A percentile compares a stretch with the other conserved stretches of the same genome.
These are phyloP conservation scores for Pangasius macronema DNA, from an alignment of 2,797 vertebrate genomes.

Conservation along the genomic window DNA sequence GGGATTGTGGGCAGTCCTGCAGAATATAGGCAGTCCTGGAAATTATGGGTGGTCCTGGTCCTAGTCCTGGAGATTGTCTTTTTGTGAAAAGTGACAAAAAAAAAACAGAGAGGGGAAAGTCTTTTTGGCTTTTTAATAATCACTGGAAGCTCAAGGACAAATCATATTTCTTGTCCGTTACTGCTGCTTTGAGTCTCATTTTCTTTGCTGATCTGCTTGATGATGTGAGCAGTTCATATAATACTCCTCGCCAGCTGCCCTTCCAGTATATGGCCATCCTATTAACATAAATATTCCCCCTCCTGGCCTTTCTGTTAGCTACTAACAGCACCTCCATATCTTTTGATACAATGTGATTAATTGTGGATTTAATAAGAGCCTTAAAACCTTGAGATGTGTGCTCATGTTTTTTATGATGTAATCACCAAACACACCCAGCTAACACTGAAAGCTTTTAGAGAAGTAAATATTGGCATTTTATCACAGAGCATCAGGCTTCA, in stretches of 20 bases:
- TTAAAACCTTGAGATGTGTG: background rate
- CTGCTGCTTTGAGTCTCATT: no score
- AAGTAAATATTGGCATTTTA: constrained; percentile 38
- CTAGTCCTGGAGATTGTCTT: background rate
- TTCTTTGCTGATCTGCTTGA: no score
- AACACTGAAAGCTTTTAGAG: background rate
- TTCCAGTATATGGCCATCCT: background rate
- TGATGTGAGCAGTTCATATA: no score
- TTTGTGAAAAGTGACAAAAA: no score
- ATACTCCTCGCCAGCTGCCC: no score
- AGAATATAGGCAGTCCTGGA: background rate
- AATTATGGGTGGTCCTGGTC: background rate
- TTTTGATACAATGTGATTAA: background rate
- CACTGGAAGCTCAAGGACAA: background rate
- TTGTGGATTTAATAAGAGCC: background rate
- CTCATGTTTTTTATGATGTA: background rate
- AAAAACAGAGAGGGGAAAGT: background rate
- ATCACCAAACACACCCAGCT: background rate
- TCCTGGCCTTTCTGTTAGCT: background rate
- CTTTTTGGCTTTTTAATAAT: background rate
- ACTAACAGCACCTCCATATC: background rate
- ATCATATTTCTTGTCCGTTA: background rate
- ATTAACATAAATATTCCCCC: background rate
- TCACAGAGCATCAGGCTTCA: constrained; percentile 20
- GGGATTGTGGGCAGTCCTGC: background rate